These are phyloP conservation scores for Bursaphelenchus okinawaensis DNA, from an alignment of 2,888 invertebrate genomes.

Conservation along the genomic window DNA sequence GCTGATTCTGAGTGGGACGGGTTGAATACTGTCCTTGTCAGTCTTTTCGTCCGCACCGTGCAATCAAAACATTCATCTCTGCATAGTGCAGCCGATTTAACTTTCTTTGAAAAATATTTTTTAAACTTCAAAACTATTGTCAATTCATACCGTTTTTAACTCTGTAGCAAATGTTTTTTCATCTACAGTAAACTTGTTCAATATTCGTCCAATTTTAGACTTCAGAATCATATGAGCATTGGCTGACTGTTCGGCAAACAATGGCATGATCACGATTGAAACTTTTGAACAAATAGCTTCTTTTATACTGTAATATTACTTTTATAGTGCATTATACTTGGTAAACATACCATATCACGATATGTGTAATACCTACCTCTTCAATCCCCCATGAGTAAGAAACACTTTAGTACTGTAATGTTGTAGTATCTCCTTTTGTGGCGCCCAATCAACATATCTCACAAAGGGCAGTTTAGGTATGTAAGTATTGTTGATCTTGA, in stretches of 20 bases:
- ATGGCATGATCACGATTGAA: slow-evolving; percentile 24
- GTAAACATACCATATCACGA: neutral
- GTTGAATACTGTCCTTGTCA: too few relatives aligned
- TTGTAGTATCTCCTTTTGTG: slow-evolving; percentile 28
- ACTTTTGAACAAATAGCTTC: slow-evolving; percentile 21
- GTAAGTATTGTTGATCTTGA: slow-evolving; percentile 17
- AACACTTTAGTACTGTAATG: slow-evolving; percentile 27
- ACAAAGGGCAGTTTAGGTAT: slow-evolving; percentile 16
- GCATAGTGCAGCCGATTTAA: too few relatives aligned
- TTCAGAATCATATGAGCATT: slow-evolving; percentile 13
- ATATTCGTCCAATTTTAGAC: slow-evolving; percentile 15
- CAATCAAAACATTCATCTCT: too few relatives aligned
- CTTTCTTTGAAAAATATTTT: too few relatives aligned
- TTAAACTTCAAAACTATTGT: neutral
- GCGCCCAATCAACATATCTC: slow-evolving; percentile 28
- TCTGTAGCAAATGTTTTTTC: neutral
- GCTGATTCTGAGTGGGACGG: too few relatives aligned
- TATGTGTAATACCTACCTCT: slow-evolving; percentile 18
- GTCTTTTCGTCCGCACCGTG: too few relatives aligned
- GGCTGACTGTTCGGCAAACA: slow-evolving; percentile 23
- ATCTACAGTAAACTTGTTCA: slow-evolving; percentile 22
- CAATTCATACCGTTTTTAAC: neutral
- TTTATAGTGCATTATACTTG: too few relatives aligned
- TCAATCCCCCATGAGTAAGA: slow-evolving; percentile 34
- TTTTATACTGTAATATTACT: slow-evolving; percentile 18